Evolutionary conservation across 2,113 vertebrate genomes (phyloP).

Genomic region (Sphaerodactylus townsendi): DNA sequence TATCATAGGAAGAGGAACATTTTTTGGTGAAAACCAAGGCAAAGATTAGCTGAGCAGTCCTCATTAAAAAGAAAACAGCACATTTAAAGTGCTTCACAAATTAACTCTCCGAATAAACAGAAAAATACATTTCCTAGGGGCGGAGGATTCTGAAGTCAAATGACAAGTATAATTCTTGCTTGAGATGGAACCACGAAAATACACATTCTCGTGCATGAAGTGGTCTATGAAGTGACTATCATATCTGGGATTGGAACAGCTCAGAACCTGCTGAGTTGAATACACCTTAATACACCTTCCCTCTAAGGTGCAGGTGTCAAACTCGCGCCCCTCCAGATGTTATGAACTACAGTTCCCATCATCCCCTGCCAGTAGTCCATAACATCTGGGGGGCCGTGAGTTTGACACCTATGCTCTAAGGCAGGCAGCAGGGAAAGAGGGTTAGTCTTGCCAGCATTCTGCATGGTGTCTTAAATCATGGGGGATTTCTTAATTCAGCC

Average conservation of each 20-base stretch:
- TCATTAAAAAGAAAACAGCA: not conserved
- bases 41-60: not conserved
- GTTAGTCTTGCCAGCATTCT: not conserved
- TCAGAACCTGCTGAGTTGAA: not conserved
- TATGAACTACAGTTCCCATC: too few relatives aligned
- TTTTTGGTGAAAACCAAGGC: not conserved
- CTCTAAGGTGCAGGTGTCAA: too few relatives aligned
- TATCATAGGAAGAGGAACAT: constrained; percentile 53
- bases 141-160: not conserved
- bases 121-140: not conserved
- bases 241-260: not conserved
- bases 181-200: not conserved
- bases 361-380: too few relatives aligned
- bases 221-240: not conserved
- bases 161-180: not conserved
- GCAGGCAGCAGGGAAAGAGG: not conserved
- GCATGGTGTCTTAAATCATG: not conserved
- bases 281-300: not conserved
- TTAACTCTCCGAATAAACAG: not conserved
- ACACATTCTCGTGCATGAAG: not conserved
- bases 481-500: not conserved
- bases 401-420: too few relatives aligned
- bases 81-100: not conserved
- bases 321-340: too few relatives aligned
- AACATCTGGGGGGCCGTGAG: too few relatives aligned